phyloP scores from a whole-genome alignment of 2,888 invertebrate genomes.

The Microctonus aethiopoides region DNA sequence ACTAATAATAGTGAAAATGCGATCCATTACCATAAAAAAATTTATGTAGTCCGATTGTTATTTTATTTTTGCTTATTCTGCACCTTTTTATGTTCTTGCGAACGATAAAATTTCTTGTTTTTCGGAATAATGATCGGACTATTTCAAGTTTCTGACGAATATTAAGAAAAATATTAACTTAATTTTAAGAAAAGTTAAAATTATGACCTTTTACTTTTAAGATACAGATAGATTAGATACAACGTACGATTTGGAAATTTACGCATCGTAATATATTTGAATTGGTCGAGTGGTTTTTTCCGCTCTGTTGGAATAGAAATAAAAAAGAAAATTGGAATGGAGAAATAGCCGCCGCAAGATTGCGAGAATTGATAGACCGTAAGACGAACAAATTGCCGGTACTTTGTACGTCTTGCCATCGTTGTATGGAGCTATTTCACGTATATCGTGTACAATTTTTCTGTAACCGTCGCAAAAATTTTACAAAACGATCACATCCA shows the following conservation, averaged over 20 bases:
- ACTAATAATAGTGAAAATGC: too few species aligned
- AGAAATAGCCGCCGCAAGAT: conserved; percentile 12
- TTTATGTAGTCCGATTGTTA: too few species aligned
- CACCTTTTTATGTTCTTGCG: too few species aligned
- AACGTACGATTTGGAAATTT: conserved; percentile 11
- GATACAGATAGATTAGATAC: conserved; percentile 5
- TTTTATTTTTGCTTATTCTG: too few species aligned
- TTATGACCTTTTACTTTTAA: too few species aligned
- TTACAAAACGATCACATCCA: conserved; percentile 8
- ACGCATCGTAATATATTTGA: conserved; percentile 15
- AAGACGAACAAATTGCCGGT: conserved; percentile 26
- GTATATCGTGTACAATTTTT: conserved; percentile 17
- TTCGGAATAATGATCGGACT: too few species aligned
- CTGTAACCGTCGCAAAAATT: not conserved
- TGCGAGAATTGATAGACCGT: conserved; percentile 26
- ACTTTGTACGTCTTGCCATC: conserved; percentile 21
- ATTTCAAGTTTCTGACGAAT: too few species aligned
- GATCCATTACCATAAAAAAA: too few species aligned
- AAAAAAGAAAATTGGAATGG: not conserved
- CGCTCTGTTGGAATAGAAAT: not conserved
- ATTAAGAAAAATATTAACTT: too few species aligned
- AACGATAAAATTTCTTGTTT: too few species aligned
- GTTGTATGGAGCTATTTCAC: not conserved
- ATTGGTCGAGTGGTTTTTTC: conserved; percentile 17
- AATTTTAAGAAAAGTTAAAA: too few species aligned